Base-by-base conservation (phyloP, 1,140 invertebrate species). In the Gryllus bimaculatus region DNA sequence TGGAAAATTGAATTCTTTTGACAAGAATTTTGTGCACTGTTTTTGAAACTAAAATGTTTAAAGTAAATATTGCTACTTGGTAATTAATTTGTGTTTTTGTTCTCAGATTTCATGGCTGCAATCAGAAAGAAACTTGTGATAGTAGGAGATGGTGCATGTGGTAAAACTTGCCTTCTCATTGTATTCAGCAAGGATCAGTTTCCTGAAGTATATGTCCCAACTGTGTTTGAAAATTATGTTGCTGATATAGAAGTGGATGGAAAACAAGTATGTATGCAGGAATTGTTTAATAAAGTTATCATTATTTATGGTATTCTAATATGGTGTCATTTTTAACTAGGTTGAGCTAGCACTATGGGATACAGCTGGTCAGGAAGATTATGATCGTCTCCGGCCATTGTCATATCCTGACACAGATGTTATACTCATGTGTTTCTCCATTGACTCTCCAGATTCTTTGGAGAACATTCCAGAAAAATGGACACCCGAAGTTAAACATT, bases 41-140 rank as follows among this genome's bases (percentile, higher is more conserved):
- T 39, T 39, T 1, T 39, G 5, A 39, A 39, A 39, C 26, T 39
- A 39, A 39, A 1, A 39, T 39, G 1, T 39, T 39, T 39, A 39
- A 39, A 39, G 26, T 1, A 39, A 39, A 39, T 5, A 47, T 76
- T 76, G 20, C 21, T 47, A 18, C 48, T 76, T 47, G 6, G n/a
- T n/a, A n/a, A n/a, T 75, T 26, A 21, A 75, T 20, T 6, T 8
- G 13, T 13, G 8, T 78, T 78, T 6, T n/a, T 74, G 18, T 78
- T 74, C 26, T 47, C 26, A 75, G 78, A 78, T 21, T 48, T 48
- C 47, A 98, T 98, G 97, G 96, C 96, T 89, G 95, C 96, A 87
- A 98, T 98, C 88, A 91, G 97, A 84, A 99, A 99, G 91, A 99
- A 99, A 91, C 90, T 99, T 87, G 98, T 99, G 83, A 98, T 99